Evolutionary conservation across 2,113 vertebrate species (phyloP).

Genomic region (Ophiodon elongatus): DNA sequence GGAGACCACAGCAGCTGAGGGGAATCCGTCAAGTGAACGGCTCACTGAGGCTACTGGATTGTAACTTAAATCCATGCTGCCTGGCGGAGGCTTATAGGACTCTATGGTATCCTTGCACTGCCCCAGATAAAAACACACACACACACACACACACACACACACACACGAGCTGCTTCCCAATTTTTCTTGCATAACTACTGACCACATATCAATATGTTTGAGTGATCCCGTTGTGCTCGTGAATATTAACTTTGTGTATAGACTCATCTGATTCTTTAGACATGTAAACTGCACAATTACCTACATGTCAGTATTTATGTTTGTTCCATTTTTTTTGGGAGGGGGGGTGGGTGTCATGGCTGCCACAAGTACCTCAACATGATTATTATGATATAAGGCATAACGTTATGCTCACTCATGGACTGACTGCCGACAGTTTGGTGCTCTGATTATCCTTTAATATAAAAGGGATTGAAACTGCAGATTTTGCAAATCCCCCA

Average conservation of each 20-base stretch:
- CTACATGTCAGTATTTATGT: neutral
- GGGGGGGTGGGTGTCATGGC: neutral
- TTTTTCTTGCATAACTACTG: neutral
- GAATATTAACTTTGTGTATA: neutral
- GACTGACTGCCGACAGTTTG: neutral
- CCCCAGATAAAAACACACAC: conserved; percentile 2
- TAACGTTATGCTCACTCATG: neutral
- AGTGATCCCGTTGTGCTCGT: neutral
- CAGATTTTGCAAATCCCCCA: neutral
- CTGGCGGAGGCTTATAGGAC: conserved; percentile 15
- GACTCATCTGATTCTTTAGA: neutral
- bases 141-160: neutral
- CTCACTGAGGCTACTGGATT: conserved; percentile 48
- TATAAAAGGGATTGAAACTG: conserved; percentile 4
- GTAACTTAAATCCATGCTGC: conserved; percentile 38
- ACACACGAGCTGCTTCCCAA: neutral
- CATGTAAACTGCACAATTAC: neutral
- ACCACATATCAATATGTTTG: neutral
- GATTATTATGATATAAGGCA: neutral
- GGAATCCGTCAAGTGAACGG: conserved; percentile 62
- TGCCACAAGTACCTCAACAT: neutral
- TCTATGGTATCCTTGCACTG: conserved; percentile 31
- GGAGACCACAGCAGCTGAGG: neutral
- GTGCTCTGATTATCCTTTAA: conserved; percentile 10
- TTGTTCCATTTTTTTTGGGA: neutral